A percentile compares a stretch with the other conserved stretches of the same genome.
Evolutionary conservation across 2,113 vertebrate genomes (phyloP).

Genomic region (Perccottus glenii): DNA sequence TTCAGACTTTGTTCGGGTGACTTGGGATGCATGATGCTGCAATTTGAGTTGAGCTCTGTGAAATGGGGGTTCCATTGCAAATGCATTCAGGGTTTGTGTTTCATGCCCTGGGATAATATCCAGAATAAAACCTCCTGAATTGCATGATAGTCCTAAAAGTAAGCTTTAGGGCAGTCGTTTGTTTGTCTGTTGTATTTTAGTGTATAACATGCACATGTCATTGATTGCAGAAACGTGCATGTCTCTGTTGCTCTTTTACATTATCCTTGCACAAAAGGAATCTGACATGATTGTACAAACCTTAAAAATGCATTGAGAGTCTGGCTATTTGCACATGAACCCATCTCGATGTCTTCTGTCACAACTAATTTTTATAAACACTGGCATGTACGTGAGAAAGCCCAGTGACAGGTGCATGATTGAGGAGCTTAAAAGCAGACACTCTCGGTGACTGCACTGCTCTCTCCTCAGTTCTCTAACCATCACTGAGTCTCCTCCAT

Average conservation of each 20-base stretch:
- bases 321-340: constrained; percentile 70
- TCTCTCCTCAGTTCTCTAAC: constrained; percentile 61
- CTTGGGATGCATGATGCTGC: constrained; percentile 89
- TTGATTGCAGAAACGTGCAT: constrained; percentile 22
- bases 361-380: constrained; percentile 90
- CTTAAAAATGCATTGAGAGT: constrained; percentile 60
- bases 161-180: constrained; percentile 5
- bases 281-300: constrained; percentile 40
- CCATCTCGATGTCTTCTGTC: constrained; percentile 79
- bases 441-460: constrained; percentile 85
- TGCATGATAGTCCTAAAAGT: constrained; percentile 19
- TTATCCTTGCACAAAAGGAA: constrained; percentile 30
- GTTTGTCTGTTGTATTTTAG: too few relatives aligned
- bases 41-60: constrained; percentile 75
- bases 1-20: constrained; percentile 80
- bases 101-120: constrained; percentile 51
- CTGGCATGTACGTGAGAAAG: constrained; percentile 85
- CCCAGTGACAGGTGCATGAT: constrained; percentile 90
- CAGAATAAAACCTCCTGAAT: constrained; percentile 40
- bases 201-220: constrained; percentile 24
- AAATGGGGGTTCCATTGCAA: constrained; percentile 73
- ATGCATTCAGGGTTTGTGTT: constrained; percentile 65
- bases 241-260: constrained; percentile 16
- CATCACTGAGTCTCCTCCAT: constrained; percentile 47
- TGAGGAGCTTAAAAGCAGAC: constrained; percentile 89